phyloP scores from a whole-genome alignment of 2,113 vertebrate species.

The Monopterus albus region DNA sequence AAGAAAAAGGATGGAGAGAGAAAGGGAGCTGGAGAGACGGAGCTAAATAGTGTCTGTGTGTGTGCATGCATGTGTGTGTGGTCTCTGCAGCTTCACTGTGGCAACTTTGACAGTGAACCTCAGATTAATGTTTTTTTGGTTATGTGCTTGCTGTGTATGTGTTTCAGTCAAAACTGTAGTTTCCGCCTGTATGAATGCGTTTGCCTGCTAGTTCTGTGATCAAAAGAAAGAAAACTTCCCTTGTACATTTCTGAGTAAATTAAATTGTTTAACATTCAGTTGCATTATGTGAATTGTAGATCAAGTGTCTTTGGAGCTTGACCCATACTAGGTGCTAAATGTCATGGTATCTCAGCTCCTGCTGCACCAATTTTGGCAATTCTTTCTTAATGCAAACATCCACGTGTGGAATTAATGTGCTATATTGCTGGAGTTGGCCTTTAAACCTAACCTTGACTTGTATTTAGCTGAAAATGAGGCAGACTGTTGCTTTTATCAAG shows the following conservation, averaged over 20 bases:
- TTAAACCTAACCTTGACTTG: too few relatives aligned
- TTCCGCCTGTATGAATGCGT: constrained; percentile 3
- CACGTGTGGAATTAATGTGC: neutral
- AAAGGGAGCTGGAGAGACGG: constrained; percentile 19
- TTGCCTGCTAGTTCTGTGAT: neutral
- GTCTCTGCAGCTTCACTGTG: constrained; percentile 54
- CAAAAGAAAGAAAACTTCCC: neutral
- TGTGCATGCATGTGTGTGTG: constrained; percentile 10
- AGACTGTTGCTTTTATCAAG: too few relatives aligned
- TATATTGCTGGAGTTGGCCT: neutral
- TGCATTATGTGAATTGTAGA: neutral
- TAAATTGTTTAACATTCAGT: too few relatives aligned
- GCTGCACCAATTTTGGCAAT: neutral
- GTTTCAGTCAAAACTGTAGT: neutral
- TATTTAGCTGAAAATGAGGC: too few relatives aligned
- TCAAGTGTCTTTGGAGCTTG: too few relatives aligned
- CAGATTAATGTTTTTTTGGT: constrained; percentile 51
- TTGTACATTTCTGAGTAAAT: neutral
- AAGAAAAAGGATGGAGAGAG: constrained; percentile 14
- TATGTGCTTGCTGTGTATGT: neutral
- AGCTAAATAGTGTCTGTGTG: constrained; percentile 43
- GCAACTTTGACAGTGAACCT: constrained; percentile 42
- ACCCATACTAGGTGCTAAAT: neutral
- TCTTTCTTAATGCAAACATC: neutral
- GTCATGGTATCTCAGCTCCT: neutral